Evolutionary conservation across 2,797 vertebrate genomes (phyloP).

Genomic region (Cephalopachus bancanus): DNA sequence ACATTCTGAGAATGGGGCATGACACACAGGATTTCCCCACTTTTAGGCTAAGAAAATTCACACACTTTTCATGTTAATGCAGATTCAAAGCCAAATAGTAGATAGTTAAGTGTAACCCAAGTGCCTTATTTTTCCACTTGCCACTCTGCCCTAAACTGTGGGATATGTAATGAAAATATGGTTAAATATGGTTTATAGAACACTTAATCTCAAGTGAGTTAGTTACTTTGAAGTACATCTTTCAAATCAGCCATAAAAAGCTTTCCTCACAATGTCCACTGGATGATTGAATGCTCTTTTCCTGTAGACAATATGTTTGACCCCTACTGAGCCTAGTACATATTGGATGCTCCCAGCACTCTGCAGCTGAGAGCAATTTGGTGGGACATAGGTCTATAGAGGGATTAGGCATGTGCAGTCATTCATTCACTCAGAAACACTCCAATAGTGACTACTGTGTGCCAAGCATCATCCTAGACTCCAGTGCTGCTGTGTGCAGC

Average conservation of each 20-base stretch:
- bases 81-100: neutral
- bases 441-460: neutral
- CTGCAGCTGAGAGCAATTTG: neutral
- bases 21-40: neutral
- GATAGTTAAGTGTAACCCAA: neutral
- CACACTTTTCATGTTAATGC: neutral
- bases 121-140: neutral
- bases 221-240: neutral
- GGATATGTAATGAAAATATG: neutral
- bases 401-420: neutral
- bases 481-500: neutral
- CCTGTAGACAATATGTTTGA: neutral
- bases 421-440: slow-evolving; percentile 47
- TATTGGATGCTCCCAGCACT: neutral
- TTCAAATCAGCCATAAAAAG: neutral
- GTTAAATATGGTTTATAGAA: neutral
- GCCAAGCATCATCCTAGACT: neutral
- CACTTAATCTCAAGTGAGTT: neutral
- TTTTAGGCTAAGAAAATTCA: slow-evolving; percentile 10
- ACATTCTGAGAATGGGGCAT: neutral
- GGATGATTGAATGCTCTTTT: neutral
- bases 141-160: neutral
- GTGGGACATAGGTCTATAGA: neutral
- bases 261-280: neutral
- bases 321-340: neutral